Base-by-base conservation (phyloP, 2,888 invertebrate species). In the Tiphia femorata region DNA sequence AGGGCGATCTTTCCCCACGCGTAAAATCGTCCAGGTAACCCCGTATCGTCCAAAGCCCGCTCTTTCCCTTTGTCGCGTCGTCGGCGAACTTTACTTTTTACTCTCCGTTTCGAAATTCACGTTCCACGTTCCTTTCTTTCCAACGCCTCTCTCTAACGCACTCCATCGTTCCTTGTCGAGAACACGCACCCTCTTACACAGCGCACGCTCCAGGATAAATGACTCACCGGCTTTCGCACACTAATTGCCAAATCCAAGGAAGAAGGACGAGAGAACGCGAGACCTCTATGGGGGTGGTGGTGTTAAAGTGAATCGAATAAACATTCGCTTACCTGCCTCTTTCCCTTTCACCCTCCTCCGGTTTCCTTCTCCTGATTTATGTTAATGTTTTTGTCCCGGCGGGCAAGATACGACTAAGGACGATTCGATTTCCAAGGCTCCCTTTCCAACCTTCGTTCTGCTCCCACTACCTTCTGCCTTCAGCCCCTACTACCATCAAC, bases 371-470 rank as follows among this genome's bases (percentile, higher is more conserved):
- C 38, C 76, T 80, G 78, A 82, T 83, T 83, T 83, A 83, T 82
- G 81, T 80, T 82, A 82, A 82, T 83, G 82, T 83, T 83, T 82
- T 82, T 82, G 82, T 83, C 81, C 79, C 76, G 73, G 65, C n/a
- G 72, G 72, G 76, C 75, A 76, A 80, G 77, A 81, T 80, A 80
- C 79, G 78, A 78, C 78, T 78, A 81, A 80, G 81, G 78, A 75
- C 80, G 79, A 80, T 73, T 75, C 77, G 68, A 67, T 69, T 67
- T 57, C 52, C 58, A 46, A 51, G 54, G 75, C n/a, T n/a, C n/a
- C n/a, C n/a, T n/a, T n/a, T n/a, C n/a, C n/a, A n/a, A n/a, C n/a
- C n/a, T n/a, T n/a, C n/a, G n/a, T n/a, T n/a, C n/a, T n/a, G n/a
- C n/a, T n/a, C n/a, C n/a, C n/a, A n/a, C n/a, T n/a, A n/a, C n/a